Conservation (phyloP, 2,888 invertebrate genomes). For the Coleophora flavipennella region DNA sequence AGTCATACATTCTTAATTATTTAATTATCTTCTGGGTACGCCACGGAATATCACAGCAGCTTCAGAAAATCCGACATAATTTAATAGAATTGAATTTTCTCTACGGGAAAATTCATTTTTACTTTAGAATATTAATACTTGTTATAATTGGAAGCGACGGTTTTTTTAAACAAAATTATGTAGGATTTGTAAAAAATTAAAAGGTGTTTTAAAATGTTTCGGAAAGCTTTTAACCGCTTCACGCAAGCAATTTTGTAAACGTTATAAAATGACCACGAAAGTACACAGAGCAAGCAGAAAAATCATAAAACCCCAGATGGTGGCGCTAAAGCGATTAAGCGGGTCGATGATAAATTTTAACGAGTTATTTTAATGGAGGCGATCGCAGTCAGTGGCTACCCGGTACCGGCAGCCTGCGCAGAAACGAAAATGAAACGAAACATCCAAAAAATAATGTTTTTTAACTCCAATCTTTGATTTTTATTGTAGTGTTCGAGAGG, state of each 20-base stretch:
- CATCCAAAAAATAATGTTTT: slow-evolving; percentile 57
- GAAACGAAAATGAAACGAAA: slow-evolving; percentile 69
- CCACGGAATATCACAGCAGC: slow-evolving; percentile 37
- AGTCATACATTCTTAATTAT: slow-evolving; percentile 71
- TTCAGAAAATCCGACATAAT: slow-evolving; percentile 54
- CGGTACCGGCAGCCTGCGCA: slow-evolving; percentile 58
- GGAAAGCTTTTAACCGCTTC: slow-evolving; percentile 38
- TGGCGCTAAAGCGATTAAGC: slow-evolving; percentile 72
- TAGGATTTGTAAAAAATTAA: neutral
- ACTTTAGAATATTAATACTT: slow-evolving; percentile 23
- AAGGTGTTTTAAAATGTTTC: slow-evolving; percentile 17
- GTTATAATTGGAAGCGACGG: slow-evolving; percentile 25
- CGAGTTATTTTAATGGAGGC: slow-evolving; percentile 73
- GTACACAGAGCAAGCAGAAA: slow-evolving; percentile 67
- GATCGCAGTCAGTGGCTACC: slow-evolving; percentile 68
- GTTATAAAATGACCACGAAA: slow-evolving; percentile 65
- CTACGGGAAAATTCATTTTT: slow-evolving; percentile 35
- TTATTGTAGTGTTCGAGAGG: slow-evolving; percentile 21
- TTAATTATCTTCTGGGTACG: slow-evolving; percentile 65
- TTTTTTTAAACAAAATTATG: slow-evolving; percentile 1
- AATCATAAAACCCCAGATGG: slow-evolving; percentile 73
- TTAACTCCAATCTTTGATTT: slow-evolving; percentile 42
- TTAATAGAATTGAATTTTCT: slow-evolving; percentile 56
- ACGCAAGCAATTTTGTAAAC: slow-evolving; percentile 58
- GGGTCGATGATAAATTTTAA: slow-evolving; percentile 73